Conservation (phyloP, 2,888 invertebrate genomes). For the Serripes groenlandicus region DNA sequence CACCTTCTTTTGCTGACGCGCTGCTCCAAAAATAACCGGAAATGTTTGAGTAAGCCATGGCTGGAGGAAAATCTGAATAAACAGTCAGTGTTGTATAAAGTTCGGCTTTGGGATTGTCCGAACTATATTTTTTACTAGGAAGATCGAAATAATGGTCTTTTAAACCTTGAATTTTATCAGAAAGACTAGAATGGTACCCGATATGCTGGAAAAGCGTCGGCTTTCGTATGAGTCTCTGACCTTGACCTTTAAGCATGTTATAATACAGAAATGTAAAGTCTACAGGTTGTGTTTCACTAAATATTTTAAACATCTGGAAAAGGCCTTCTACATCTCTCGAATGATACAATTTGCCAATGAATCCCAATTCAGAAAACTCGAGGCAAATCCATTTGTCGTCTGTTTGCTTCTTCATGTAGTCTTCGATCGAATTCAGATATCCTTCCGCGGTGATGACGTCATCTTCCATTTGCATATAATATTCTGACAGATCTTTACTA, state of each 20-base stretch:
- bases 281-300: constrained; percentile 76
- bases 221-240: constrained; percentile 63
- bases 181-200: constrained; percentile 74
- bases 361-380: constrained; percentile 79
- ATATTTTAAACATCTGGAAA: constrained; percentile 83
- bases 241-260: constrained; percentile 71
- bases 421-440: constrained; percentile 82
- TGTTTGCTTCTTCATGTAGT: constrained; percentile 81
- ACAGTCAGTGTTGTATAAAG: constrained; percentile 83
- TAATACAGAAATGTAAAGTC: constrained; percentile 76
- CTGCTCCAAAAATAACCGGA: constrained; percentile 86
- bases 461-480: constrained; percentile 86
- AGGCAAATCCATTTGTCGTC: constrained; percentile 73
- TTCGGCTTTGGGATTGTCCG: constrained; percentile 85
- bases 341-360: constrained; percentile 77
- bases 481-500: constrained; percentile 81
- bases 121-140: constrained; percentile 71
- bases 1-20: constrained; percentile 75
- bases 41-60: constrained; percentile 82
- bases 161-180: constrained; percentile 75
- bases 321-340: constrained; percentile 69
- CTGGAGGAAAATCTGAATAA: constrained; percentile 82
- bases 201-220: constrained; percentile 79
- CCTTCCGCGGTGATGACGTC: constrained; percentile 83
- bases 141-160: constrained; percentile 75